Base-by-base conservation (phyloP, 2,888 invertebrate genomes). In the Erebia ligea region DNA sequence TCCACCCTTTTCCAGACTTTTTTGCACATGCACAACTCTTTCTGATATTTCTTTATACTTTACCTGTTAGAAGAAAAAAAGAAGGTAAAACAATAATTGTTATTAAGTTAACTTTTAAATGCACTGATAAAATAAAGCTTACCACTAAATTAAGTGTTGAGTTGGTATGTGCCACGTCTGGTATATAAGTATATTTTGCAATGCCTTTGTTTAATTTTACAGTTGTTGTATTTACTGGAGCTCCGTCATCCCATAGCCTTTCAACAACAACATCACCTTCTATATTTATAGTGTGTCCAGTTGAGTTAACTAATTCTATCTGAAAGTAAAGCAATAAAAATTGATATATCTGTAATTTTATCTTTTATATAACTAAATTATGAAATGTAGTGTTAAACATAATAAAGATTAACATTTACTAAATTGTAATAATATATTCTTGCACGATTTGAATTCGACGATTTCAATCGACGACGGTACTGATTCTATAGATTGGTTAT, bases 11-110 rank as follows among this genome's bases (percentile, higher is more conserved):
- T 96, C 96, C 69, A 95, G 94, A 15, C 96, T 95, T 66, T 95
- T 94, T 78, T 95, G 95, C 5, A 97, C 95, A 66, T 96, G 95
- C 1, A 96, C 95, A 69, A 97, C 95, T 84, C 96, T 95, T 83
- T 97, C 96, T 72, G 96, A 95, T 50, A 97, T 94, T 79, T 97
- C 97, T 82, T 96, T 94, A 85, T 98, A 98, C 81, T 96, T 95
- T 2, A 97, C 96, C 96, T 97, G 82, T 11, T 48, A 50, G 6
- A 63, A 50, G 6, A 63, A 42, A n/a, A 48, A 25, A 56, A 45
- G 11, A 17, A 50, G 34, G 25, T 54, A 13, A 9, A 10, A 21
- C 50, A 50, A 19, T 11, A 3, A 34, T 10, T 34, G 4, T 19
- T 1, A 13, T 25, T 5, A 21, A 45, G 2, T 45, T 13, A n/a